Evolutionary conservation across 2,888 invertebrate species (phyloP), one percentile per base, ranked within the genome.

Genomic region (Strigamia crassipes): DNA sequence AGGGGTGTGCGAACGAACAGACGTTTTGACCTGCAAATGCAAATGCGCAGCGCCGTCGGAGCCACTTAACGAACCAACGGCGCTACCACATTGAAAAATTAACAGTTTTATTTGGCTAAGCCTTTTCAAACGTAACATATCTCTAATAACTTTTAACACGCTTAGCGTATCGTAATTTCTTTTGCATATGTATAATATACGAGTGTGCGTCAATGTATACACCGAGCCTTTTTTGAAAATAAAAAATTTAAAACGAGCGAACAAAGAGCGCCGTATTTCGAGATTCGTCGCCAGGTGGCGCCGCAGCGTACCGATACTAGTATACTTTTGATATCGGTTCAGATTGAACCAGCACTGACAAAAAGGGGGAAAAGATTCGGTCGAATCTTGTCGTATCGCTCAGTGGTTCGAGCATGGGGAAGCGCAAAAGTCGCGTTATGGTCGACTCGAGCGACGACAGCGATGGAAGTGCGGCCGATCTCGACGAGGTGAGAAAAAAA

Each of bases 351-450:
- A 27, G 3, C 38, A 38, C 38, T n/a, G 12, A 46, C 46, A 4
- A 12, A 4, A 12, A 13, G 15, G 46, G 13, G 46, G 2, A 12
- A 46, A 5, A 46, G 4, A 4, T 46, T 46, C 13, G 15, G 1
- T 46, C 46, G n/a, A n/a, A 46, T 46, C 12, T 46, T 46, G 4
- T n/a, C 13, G 4, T 12, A 12, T 15, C 15, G 9, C n/a, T 12
- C 15, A n/a, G n/a, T 12, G 46, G 18, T 78, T 78, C 41, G 13
- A 31, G 12, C 10, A 78, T 51, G 21, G 38, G 81, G 13, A 95
- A 95, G 90, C 91, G 95, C 85, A 94, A 94, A 88, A 94, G 93
- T 88, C 93, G 94, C 87, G 93, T 93, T 61, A 89, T 94, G 84
- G 66, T 82, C 12, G 94, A 95, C 87, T 94, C 94, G 27, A 94